Evolutionary conservation across 2,888 invertebrate genomes (phyloP).

Genomic region (Caenorhabditis sp.): DNA sequence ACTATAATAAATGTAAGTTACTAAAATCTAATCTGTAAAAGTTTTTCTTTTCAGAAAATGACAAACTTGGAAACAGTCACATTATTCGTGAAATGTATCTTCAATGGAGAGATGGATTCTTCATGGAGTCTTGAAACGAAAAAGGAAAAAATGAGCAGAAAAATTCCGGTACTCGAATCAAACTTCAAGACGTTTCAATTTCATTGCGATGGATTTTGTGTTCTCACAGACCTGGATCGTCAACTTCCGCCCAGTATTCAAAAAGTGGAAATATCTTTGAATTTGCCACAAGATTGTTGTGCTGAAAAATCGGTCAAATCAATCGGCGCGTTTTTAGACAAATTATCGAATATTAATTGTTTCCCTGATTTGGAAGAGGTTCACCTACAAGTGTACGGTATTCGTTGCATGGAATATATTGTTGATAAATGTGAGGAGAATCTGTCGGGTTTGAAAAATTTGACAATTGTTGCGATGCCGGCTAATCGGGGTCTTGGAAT

Average conservation of each 20-base stretch:
- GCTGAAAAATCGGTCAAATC: slow-evolving; percentile 9
- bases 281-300: slow-evolving; percentile 13
- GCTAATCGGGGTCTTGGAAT: neutral
- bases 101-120: slow-evolving; percentile 21
- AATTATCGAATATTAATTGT: slow-evolving; percentile 28
- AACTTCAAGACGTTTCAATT: slow-evolving; percentile 30
- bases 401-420: slow-evolving; percentile 31
- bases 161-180: slow-evolving; percentile 1
- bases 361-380: slow-evolving; percentile 45
- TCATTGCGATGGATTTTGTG: slow-evolving; percentile 37
- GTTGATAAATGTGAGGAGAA: slow-evolving; percentile 1
- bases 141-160: slow-evolving; percentile 14
- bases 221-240: slow-evolving; percentile 34
- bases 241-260: slow-evolving; percentile 33
- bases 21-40: neutral
- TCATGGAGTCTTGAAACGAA: neutral
- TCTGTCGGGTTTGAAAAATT: neutral
- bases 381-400: slow-evolving; percentile 37
- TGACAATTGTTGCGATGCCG: slow-evolving; percentile 1
- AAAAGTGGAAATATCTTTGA: slow-evolving; percentile 31
- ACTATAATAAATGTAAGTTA: slow-evolving; percentile 21
- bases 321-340: slow-evolving; percentile 25
- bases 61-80: slow-evolving; percentile 17
- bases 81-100: slow-evolving; percentile 36
- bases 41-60: slow-evolving; percentile 17